Evolutionary conservation across 30 jellyfish, hydroid and myxozoan species (phyloP), one percentile per base, ranked within the genome.

Genomic region (Calvadosia cruxmelitensis): DNA sequence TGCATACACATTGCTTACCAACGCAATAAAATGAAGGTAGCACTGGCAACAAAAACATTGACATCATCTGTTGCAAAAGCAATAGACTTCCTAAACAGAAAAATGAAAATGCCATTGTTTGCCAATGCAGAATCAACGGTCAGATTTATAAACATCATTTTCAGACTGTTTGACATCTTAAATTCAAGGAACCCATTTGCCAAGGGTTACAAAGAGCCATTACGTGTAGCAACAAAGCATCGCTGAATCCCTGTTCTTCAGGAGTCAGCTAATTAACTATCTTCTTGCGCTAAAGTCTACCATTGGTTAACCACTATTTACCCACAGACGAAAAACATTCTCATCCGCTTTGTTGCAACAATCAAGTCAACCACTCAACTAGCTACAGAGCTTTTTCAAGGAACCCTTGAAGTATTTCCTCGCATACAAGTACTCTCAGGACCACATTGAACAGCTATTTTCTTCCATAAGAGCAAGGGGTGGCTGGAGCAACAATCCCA

Each of bases 141-240:
- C 53, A 33, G 50, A 27, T 76, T 76, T 52, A 49, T 76, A 3
- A 42, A 73, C 66, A 10, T 27, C 13, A 33, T 76, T 27, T 78
- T 65, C 66, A 71, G 80, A 42, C 24, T 66, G 33, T 76, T 76
- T 76, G 86, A 50, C 50, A 42, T 76, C 28, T 49, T 76, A 5
- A 76, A 66, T 49, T 64, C 86, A 65, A 66, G 79, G 33, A 76
- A 65, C 52, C 86, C 86, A 1, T 62, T 48, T 2, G 86, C 86
- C 12, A 49, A 27, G 16, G 86, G 81, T 5, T 71, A 29, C 82
- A 61, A 73, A 52, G 63, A 57, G 27, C 84, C 84, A 34, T 72
- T 75, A 34, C 68, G 49, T 26, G 26, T 64, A 50, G 49, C 64
- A 31, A 75, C 36, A 30, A 64, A 67, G 20, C 80, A 50, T 20